Evolutionary conservation across 2,888 invertebrate species (phyloP).

Genomic region (Dione vanillae): DNA sequence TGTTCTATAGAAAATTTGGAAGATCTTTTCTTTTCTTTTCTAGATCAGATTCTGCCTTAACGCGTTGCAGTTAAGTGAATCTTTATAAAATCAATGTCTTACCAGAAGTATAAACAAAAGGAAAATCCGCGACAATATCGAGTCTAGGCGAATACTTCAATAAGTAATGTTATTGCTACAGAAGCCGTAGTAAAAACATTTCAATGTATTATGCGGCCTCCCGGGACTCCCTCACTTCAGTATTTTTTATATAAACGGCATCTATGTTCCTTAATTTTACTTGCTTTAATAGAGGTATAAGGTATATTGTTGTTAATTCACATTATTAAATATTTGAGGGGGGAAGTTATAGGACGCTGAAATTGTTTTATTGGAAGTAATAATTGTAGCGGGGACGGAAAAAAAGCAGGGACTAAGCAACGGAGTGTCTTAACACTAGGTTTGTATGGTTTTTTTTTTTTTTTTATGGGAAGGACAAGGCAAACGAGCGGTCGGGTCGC

Average conservation of each 20-base stretch:
- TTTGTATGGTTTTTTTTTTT: too few species aligned
- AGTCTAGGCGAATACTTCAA: slow-evolving; percentile 15
- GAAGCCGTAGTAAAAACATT: slow-evolving; percentile 14
- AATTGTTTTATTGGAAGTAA: background rate
- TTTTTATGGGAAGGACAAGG: too few species aligned
- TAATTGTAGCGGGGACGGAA: too few species aligned
- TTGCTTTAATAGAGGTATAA: slow-evolving; percentile 10
- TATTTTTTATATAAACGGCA: slow-evolving; percentile 5
- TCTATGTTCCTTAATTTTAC: background rate
- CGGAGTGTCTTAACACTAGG: too few species aligned
- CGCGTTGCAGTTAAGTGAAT: too few species aligned
- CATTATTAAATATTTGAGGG: background rate
- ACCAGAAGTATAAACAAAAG: background rate
- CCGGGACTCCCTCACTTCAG: slow-evolving; percentile 6
- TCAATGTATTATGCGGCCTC: slow-evolving; percentile 15
- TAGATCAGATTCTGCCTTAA: background rate
- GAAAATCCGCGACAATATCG: slow-evolving; percentile 1
- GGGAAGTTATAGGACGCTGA: too few species aligned
- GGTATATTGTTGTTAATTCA: background rate
- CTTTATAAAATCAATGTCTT: background rate
- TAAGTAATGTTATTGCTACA: slow-evolving; percentile 24
- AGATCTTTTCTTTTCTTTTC: slow-evolving; percentile 4
- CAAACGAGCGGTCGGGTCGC: too few species aligned
- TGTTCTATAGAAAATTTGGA: slow-evolving; percentile 10
- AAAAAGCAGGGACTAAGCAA: too few species aligned